Evolutionary conservation across 64 coral and sea anemone genomes (phyloP).

Genomic region (Montipora cactus): DNA sequence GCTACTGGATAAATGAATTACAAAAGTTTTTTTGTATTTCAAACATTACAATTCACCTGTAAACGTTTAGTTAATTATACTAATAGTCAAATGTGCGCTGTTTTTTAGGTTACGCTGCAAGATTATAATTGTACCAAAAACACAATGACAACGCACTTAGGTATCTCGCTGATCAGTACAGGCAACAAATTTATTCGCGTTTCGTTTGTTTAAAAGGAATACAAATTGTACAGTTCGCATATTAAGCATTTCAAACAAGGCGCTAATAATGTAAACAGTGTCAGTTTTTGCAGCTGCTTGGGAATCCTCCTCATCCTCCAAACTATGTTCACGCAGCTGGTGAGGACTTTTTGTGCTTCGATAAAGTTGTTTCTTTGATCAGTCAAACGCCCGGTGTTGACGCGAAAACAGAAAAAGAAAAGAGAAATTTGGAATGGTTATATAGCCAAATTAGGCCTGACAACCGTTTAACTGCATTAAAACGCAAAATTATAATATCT

Average conservation of each 20-base stretch:
- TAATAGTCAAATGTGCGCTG: too few species aligned
- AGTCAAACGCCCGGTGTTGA: neutral
- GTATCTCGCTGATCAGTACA: neutral
- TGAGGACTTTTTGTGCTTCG: neutral
- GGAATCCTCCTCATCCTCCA: neutral
- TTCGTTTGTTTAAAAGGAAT: conserved; percentile 2
- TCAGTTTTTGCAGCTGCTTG: neutral
- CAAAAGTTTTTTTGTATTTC: neutral
- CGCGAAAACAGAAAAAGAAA: neutral
- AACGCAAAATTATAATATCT: too few species aligned
- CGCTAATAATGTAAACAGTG: neutral
- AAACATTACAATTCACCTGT: neutral
- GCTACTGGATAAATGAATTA: too few species aligned
- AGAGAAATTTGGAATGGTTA: neutral
- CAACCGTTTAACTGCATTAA: too few species aligned
- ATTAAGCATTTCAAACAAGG: neutral
- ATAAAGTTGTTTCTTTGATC: neutral
- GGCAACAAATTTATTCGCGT: neutral
- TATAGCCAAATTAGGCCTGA: too few species aligned
- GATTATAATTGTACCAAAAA: too few species aligned
- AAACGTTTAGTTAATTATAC: too few species aligned
- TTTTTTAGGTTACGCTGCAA: too few species aligned
- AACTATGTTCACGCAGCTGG: neutral
- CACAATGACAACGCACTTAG: too few species aligned
- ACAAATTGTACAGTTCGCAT: neutral